phyloP scores from a whole-genome alignment of 2,888 invertebrate genomes.

The Dryocosmus kuriphilus region DNA sequence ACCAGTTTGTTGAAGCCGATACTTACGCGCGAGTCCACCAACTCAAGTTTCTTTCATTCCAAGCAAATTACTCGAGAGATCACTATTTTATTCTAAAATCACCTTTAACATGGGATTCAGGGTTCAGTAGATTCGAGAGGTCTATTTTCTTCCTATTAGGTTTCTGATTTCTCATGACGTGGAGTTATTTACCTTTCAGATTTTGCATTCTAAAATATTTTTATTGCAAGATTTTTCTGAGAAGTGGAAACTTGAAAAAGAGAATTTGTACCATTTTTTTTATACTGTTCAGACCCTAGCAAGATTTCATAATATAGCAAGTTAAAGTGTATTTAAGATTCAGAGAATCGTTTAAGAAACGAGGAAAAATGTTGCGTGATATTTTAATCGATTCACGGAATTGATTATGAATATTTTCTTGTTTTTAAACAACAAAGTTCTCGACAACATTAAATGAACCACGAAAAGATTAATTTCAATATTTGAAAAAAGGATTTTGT shows the following conservation, averaged over 20 bases:
- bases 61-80: conserved; percentile 56
- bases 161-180: background rate
- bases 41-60: conserved; percentile 48
- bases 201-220: background rate
- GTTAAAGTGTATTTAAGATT: background rate
- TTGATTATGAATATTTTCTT: background rate
- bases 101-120: background rate
- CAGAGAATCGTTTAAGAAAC: conserved; percentile 7
- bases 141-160: background rate
- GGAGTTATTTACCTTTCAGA: too few species aligned
- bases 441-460: background rate
- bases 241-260: background rate
- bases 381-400: background rate
- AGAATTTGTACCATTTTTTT: background rate
- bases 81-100: conserved; percentile 15
- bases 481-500: too few species aligned
- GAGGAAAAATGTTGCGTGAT: background rate
- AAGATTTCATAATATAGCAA: background rate
- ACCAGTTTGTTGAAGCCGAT: conserved; percentile 36
- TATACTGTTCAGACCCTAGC: background rate
- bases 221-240: background rate
- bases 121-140: background rate
- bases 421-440: background rate
- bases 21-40: conserved; percentile 30
- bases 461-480: too few species aligned